Base-by-base conservation (phyloP, 2,888 invertebrate genomes). In the Hyalella azteca region DNA sequence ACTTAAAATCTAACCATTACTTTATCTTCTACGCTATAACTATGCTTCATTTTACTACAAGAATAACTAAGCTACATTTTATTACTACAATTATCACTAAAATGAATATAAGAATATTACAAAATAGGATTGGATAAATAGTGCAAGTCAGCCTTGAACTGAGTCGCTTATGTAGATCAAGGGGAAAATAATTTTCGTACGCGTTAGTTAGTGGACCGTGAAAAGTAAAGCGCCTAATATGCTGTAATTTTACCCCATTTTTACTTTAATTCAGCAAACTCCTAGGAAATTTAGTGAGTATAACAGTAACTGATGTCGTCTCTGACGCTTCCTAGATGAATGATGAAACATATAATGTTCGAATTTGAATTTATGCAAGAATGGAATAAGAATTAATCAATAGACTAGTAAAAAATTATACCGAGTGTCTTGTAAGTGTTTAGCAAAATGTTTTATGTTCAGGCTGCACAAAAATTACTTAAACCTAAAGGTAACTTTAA, bases 1-100 rank as follows among this genome's bases (percentile, higher is more conserved):
- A 66, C 66, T 66, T 66, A 66, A n/a, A 66, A 36, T 7, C 36
- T 66, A 66, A 32, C 66, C 66, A 66, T 66, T 66, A 66, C 66
- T 36, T n/a, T 66, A 66, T 15, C 66, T 66, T 66, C 66, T 66
- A 66, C 32, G 22, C n/a, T 36, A 36, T 36, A 66, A 54, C 54
- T 54, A 54, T 11, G 13, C 26, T 54, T 54, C 29, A 22, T 49
- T 49, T 54, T 26, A 66, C 15, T 45, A 15, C 45, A n/a, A 66
- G 22, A 66, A 36, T 36, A 66, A 54, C 54, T 54, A 54, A 26
- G 13, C 26, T 54, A 26, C 29, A 22, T 49, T 49, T 54, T 26
- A 66, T 45, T 45, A 15, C 45, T 45, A 45, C 45, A 45, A 15
- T 15, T 45, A 45, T 11, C 45, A 15, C 15, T 66, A 66, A n/a